A percentile compares a stretch with the other conserved stretches of the same genome.
Evolutionary conservation across 2,797 vertebrate species (phyloP).

Genomic region (Molossus molossus): DNA sequence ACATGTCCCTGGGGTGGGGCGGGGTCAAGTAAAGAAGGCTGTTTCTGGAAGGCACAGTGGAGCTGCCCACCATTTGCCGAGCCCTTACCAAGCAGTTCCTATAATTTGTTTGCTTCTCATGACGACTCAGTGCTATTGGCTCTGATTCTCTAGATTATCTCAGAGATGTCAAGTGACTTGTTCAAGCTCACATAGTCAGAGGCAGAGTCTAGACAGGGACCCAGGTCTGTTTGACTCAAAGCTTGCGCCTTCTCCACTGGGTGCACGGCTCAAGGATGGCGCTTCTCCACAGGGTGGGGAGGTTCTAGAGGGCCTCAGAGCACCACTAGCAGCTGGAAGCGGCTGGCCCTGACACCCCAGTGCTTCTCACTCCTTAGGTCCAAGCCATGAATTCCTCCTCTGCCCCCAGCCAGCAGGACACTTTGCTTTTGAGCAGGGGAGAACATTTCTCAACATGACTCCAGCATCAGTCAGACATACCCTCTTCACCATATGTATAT

Average conservation of each 20-base stretch:
- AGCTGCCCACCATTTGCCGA: background rate
- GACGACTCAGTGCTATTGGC: background rate
- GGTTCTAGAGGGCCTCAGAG: background rate
- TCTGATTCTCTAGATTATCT: background rate
- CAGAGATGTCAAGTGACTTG: background rate
- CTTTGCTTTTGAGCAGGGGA: background rate
- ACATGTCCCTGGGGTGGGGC: background rate
- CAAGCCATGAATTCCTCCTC: background rate
- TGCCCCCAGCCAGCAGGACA: background rate
- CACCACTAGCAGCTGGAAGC: background rate
- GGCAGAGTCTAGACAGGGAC: background rate
- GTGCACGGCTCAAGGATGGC: background rate
- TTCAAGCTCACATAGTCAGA: background rate
- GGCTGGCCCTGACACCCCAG: accelerated
- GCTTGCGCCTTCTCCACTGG: background rate
- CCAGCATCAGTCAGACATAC: background rate
- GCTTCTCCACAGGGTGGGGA: background rate
- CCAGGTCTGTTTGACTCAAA: background rate
- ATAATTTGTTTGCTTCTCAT: background rate
- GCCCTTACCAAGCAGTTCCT: background rate
- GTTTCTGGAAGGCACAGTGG: background rate
- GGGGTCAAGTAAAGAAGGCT: background rate
- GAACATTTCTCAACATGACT: background rate
- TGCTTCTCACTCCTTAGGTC: background rate
- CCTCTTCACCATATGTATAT: background rate